Percentiles rank a stretch among this genome's conserved stretches.
Conservation (phyloP, 2,113 vertebrate species). For the Dicentrarchus labrax region DNA sequence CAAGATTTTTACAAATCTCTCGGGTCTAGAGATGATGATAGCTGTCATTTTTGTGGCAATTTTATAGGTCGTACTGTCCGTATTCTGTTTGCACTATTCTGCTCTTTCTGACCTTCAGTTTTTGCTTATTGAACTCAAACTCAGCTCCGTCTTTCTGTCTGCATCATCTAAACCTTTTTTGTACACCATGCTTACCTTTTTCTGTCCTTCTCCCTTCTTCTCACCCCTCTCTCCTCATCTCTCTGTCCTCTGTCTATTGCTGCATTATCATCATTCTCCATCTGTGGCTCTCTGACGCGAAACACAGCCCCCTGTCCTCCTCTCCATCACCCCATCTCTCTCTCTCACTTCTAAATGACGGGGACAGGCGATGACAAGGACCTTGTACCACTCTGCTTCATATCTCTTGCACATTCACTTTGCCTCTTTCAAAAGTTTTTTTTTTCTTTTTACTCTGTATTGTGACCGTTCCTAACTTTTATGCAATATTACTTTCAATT, state of each 20-base stretch:
- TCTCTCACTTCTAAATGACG: constrained; percentile 51
- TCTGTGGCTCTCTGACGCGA: constrained; percentile 71
- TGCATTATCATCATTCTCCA: constrained; percentile 72
- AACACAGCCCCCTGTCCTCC: constrained; percentile 63
- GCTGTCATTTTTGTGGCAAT: not conserved
- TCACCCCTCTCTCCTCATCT: constrained; percentile 2
- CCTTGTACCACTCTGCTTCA: constrained; percentile 29
- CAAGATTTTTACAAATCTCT: constrained; percentile 11
- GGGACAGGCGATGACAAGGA: constrained; percentile 53
- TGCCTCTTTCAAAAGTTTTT: not conserved
- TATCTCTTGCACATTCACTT: constrained; percentile 15
- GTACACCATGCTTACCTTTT: not conserved
- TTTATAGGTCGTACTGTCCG: not conserved
- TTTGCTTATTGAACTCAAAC: not conserved
- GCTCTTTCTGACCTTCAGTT: not conserved
- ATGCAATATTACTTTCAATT: not conserved
- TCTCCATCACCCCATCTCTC: constrained; percentile 65
- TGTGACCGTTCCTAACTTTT: not conserved
- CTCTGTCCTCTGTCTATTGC: constrained; percentile 58
- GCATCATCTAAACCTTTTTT: not conserved
- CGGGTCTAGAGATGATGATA: not conserved
- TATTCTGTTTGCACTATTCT: not conserved
- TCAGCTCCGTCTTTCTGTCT: constrained; percentile 9
- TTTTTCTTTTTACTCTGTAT: not conserved
- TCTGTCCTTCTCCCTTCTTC: constrained; percentile 16